Conservation (phyloP, 2,888 invertebrate genomes). For the Pachymerium ferrugineum region DNA sequence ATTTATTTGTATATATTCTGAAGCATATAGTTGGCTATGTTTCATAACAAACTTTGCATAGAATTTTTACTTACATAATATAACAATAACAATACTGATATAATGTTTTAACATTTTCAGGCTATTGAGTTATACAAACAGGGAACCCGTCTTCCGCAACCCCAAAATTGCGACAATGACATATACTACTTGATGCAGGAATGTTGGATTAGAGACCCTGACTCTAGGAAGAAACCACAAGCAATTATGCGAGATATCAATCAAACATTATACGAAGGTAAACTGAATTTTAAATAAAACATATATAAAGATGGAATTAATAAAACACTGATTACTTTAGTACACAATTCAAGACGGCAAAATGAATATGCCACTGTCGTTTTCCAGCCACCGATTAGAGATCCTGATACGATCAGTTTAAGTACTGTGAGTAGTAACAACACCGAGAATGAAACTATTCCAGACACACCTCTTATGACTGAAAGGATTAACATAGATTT, state of each 20-base stretch:
- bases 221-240: constrained; percentile 67
- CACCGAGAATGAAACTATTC: background rate
- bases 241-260: constrained; percentile 78
- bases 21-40: too few relatives aligned
- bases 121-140: constrained; percentile 57
- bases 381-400: background rate
- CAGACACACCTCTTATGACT: background rate
- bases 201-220: constrained; percentile 71
- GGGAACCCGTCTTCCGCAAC: constrained; percentile 63
- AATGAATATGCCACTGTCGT: constrained; percentile 57
- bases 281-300: constrained; percentile 25
- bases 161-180: constrained; percentile 64
- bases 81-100: too few relatives aligned
- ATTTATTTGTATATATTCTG: too few relatives aligned
- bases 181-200: constrained; percentile 70
- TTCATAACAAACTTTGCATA: too few relatives aligned
- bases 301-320: background rate
- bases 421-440: background rate
- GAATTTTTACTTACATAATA: too few relatives aligned
- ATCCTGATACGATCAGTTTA: background rate
- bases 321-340: too few relatives aligned
- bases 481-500: background rate
- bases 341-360: constrained; percentile 58
- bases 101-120: background rate
- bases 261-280: constrained; percentile 68